Evolutionary conservation across 2,113 vertebrate species (phyloP), one percentile per base, ranked within the genome.

Genomic region (Picathartes gymnocephalus): DNA sequence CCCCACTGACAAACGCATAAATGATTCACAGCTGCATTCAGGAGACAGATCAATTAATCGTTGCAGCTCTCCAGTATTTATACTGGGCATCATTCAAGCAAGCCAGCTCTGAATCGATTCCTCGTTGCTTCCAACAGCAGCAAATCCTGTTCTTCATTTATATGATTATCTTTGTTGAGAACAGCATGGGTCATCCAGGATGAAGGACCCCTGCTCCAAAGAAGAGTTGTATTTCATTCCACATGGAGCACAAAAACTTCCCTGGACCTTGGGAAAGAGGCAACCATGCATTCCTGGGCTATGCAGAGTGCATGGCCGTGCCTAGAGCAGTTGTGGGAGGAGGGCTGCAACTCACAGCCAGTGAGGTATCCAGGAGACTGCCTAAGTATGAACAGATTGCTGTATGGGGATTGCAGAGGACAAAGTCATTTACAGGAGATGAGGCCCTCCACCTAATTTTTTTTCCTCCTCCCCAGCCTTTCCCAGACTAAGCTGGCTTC

Each of bases 31-130:
- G 94, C 86, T 93, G 94, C 53, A 13, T 95, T 96, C 85, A 83
- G 81, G 70, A 96, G 80, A 90, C 57, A 80, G 92, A 95, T 96
- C 96, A 96, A 97, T 97, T 96, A 97, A 96, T 96, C 91, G 61
- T 64, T 93, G 94, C 84, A 92, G 88, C 86, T 97, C 88, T 94
- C 96, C 90, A 95, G 78, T 95, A 96, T 94, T 97, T 93, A 91
- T 93, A 95, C 81, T 90, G 93, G 94, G 91, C 94, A 95, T 92
- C 94, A 94, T 92, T 96, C 96, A 96, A 88, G 82, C 56, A 85
- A 81, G 92, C 80, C 81, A 93, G 88, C 73, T 94, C 73, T 45
- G 58, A 92, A 96, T 92, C 42, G 72, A 96, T 94, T 94, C 90
- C 76, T 87, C 4, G 2, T 68, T 13, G 22, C 70, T 92, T 93